Conservation (phyloP, 1,140 invertebrate genomes). For the Brachionus manjavacas region DNA sequence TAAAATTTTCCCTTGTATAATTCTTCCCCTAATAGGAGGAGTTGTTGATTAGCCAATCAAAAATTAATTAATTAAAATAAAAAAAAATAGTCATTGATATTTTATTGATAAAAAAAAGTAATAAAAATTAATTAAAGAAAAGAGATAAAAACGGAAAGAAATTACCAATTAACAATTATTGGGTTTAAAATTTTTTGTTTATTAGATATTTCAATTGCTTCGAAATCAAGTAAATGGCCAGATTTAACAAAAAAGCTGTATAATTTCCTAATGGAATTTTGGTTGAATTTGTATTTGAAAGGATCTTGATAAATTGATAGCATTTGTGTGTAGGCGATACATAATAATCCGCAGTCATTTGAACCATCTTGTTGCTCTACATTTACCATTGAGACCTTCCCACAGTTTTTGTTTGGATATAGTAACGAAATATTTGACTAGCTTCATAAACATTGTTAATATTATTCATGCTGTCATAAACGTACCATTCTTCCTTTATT, state of each 20-base stretch:
- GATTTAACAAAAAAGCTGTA: not conserved
- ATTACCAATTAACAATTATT: not conserved
- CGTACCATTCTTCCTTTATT: not conserved
- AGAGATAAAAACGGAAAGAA: not conserved
- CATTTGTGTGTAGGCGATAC: not conserved
- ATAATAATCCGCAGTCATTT: not conserved
- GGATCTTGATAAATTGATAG: not conserved
- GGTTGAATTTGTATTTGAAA: not conserved
- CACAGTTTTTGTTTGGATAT: not conserved
- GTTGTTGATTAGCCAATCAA: too few relatives aligned
- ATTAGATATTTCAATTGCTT: not conserved
- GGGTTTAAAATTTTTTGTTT: not conserved
- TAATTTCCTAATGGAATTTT: not conserved
- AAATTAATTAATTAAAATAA: too few relatives aligned
- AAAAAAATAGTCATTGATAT: too few relatives aligned
- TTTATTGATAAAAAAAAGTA: too few relatives aligned
- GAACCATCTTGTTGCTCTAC: not conserved
- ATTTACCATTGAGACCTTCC: not conserved
- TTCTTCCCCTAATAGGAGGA: too few relatives aligned
- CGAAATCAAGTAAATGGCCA: not conserved
- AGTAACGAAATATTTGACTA: not conserved
- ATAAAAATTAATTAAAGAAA: not conserved
- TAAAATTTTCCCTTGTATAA: too few relatives aligned
- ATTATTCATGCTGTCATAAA: not conserved
- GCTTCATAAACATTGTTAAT: not conserved